Conservation (phyloP, 2,113 vertebrate species). For the Tor tambroides region DNA sequence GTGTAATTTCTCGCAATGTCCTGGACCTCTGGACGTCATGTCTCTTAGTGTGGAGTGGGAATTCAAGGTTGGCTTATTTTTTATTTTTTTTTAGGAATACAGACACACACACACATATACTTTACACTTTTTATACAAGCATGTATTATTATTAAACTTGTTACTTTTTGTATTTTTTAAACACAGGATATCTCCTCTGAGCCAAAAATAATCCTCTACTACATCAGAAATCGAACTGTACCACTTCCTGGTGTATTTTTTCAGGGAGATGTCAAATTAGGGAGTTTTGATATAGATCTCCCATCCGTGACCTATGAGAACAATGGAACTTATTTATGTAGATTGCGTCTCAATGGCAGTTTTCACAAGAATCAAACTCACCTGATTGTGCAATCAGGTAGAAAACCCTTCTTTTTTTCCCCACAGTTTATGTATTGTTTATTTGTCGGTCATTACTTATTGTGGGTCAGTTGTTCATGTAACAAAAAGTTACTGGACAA, state of each 20-base stretch:
- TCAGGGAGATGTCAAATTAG: not conserved
- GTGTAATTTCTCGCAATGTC: slow-evolving; percentile 40
- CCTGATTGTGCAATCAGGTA: slow-evolving; percentile 24
- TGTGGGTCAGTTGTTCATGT: not conserved
- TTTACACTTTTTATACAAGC: not conserved
- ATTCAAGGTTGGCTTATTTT: slow-evolving; percentile 30
- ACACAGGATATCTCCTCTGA: not conserved
- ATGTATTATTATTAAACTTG: too few relatives aligned
- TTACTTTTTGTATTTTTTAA: not conserved
- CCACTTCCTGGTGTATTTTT: not conserved
- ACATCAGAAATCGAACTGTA: slow-evolving; percentile 10
- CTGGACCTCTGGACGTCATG: not conserved
- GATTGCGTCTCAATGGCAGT: not conserved
- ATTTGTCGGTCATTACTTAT: not conserved
- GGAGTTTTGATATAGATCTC: slow-evolving; percentile 42
- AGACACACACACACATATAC: not conserved
- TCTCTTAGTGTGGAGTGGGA: slow-evolving; percentile 42
- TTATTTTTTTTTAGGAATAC: too few relatives aligned
- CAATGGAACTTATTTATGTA: slow-evolving; percentile 44
- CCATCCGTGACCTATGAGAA: not conserved
- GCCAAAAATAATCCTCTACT: not conserved
- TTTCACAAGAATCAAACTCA: slow-evolving; percentile 39
- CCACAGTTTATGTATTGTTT: not conserved
- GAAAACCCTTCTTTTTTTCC: not conserved
- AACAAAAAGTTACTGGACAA: not conserved